Evolutionary conservation across 2,797 vertebrate genomes (phyloP), one percentile per base, ranked within the genome.

Genomic region (Lindbergichthys nudifrons): DNA sequence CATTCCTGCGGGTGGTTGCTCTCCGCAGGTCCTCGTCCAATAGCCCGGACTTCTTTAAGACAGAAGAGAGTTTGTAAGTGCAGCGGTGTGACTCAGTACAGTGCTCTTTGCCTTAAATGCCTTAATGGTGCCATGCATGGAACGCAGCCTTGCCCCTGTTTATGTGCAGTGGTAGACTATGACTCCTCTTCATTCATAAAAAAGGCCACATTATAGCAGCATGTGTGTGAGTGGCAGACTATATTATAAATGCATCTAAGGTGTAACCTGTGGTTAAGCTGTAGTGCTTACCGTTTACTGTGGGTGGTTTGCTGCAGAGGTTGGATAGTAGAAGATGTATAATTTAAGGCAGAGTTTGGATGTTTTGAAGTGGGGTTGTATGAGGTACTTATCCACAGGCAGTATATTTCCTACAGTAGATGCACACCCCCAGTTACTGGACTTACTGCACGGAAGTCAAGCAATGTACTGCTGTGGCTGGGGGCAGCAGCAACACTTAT

Each of bases 231-330:
- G 74, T 69, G 72, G 70, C 70, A 70, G 45, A 60, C 67, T 81
- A 51, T 1, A 61, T 0, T 54, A 64, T 61, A 71, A 75, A 62
- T 45, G 69, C 52, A 76, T 82, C 77, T 80, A 52, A 77, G 71
- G 65, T 74, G 50, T 71, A 84, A 86, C 62, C 78, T 79, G 81
- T 82, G 65, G 67, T 89, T 84, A 76, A 13, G 52, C 70, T 68
- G 73, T 56, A 67, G 69, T 45, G 64, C 72, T 80, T 68, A 54
- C 65, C 81, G 43, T 72, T 85, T 69, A 77, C 47, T 69, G 67
- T 79, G 78, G 82, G 62, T 73, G 70, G 65, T 70, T 87, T 75
- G 79, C 41, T 83, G 65, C 51, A 76, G 63, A 56, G 11, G 19
- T 60, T 59, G 30, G 39, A 60, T 30, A 23, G 16, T 16, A 61